Percentiles rank a stretch among this genome's conserved stretches.
Evolutionary conservation across 2,113 vertebrate genomes (phyloP).

Genomic region (Leptosomus discolor): DNA sequence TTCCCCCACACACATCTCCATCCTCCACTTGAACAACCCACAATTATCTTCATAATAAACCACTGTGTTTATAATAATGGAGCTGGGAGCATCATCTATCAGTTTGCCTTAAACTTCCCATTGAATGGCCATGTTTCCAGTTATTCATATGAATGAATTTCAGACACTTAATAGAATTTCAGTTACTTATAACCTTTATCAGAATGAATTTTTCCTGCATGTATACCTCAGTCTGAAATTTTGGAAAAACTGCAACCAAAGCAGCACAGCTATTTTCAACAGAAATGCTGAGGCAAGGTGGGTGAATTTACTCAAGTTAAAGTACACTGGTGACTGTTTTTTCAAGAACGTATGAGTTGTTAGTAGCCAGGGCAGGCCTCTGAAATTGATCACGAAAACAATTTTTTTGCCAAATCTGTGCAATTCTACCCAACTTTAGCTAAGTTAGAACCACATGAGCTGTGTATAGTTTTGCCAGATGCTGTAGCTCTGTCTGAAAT

Average conservation of each 20-base stretch:
- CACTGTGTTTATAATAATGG: conserved; percentile 33
- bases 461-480: not conserved
- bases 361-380: not conserved
- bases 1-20: conserved; percentile 38
- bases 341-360: not conserved
- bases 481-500: not conserved
- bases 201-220: not conserved
- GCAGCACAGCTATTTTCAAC: not conserved
- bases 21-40: conserved; percentile 44
- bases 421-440: not conserved
- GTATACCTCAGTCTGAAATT: not conserved
- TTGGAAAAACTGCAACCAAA: not conserved
- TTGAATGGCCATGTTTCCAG: not conserved
- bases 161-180: conserved; percentile 17
- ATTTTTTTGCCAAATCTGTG: not conserved
- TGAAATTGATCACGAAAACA: not conserved
- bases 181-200: not conserved
- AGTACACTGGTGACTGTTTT: not conserved
- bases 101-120: conserved; percentile 6
- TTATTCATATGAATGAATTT: conserved; percentile 23
- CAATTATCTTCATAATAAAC: conserved; percentile 47
- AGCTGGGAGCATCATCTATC: conserved; percentile 18
- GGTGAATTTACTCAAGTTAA: not conserved
- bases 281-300: not conserved
- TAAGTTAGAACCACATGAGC: not conserved